phyloP scores from a whole-genome alignment of 1,140 invertebrate species.

The Calycopis cecrops region DNA sequence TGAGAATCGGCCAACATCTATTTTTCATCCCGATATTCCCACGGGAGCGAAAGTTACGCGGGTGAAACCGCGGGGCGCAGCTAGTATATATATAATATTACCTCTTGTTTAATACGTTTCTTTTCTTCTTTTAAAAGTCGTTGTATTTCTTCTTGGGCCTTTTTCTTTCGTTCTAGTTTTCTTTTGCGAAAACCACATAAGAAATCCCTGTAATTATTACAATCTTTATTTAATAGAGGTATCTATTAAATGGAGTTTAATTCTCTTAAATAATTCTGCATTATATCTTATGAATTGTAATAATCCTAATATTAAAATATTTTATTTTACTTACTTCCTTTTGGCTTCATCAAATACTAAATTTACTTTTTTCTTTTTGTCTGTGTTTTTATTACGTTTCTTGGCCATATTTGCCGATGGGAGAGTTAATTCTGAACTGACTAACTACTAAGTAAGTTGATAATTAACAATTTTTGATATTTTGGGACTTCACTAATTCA shows the following conservation, averaged over 20 bases:
- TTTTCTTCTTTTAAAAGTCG: conserved; percentile 83
- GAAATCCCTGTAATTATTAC: conserved; percentile 77
- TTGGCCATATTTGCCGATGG: conserved; percentile 41
- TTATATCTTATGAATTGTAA: no score
- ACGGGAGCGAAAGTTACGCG: no score
- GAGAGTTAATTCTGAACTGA: not conserved
- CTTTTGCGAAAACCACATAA: conserved; percentile 85
- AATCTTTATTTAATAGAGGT: no score
- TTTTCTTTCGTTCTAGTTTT: conserved; percentile 82
- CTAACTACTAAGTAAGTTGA: not conserved
- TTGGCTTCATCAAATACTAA: conserved; percentile 72
- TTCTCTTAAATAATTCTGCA: not conserved
- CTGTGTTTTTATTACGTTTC: conserved; percentile 51
- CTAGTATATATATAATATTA: conserved; percentile 34
- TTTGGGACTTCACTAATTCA: no score
- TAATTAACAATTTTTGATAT: no score
- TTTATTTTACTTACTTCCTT: conserved; percentile 47
- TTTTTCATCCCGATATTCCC: no score
- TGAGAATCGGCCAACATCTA: no score
- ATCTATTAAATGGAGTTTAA: no score
- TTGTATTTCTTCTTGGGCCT: conserved; percentile 82
- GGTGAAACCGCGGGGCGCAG: no score
- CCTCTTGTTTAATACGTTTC: conserved; percentile 83
- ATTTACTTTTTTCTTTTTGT: conserved; percentile 58
- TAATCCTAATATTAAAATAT: not conserved